These are phyloP conservation scores for Mesorhabditis spiculigera DNA, from an alignment of 2,888 invertebrate species.

Conservation along the genomic window DNA sequence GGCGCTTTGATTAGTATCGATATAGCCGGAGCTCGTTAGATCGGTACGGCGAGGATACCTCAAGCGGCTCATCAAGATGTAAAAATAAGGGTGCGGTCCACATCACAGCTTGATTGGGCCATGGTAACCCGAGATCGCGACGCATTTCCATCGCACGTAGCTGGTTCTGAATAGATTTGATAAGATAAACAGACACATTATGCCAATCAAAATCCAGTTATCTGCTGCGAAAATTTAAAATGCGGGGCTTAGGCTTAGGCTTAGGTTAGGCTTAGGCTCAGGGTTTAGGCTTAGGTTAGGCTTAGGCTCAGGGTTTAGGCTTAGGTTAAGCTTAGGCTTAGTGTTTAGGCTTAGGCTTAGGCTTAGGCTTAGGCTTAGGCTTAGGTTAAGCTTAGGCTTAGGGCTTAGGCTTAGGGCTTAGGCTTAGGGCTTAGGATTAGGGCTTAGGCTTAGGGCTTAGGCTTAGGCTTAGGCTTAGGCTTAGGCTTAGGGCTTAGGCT, in stretches of 20 bases:
- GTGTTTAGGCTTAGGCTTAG: not conserved
- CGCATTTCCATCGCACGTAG: too few relatives aligned
- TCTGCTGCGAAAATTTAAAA: too few relatives aligned
- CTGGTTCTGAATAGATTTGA: too few relatives aligned
- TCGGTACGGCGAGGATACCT: too few relatives aligned
- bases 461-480: not conserved
- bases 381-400: not conserved
- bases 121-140: too few relatives aligned
- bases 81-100: too few relatives aligned
- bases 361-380: not conserved
- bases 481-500: not conserved
- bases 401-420: not conserved
- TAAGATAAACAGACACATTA: too few relatives aligned
- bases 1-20: too few relatives aligned
- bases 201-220: too few relatives aligned
- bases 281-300: not conserved
- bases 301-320: conserved; percentile 3
- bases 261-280: conserved; percentile 5
- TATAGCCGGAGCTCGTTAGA: too few relatives aligned
- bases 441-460: conserved; percentile 3
- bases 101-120: too few relatives aligned
- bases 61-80: too few relatives aligned
- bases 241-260: not conserved
- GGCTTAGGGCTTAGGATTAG: not conserved
- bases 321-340: not conserved